Conservation (phyloP, 2,113 vertebrate species). For the Euleptes europaea region DNA sequence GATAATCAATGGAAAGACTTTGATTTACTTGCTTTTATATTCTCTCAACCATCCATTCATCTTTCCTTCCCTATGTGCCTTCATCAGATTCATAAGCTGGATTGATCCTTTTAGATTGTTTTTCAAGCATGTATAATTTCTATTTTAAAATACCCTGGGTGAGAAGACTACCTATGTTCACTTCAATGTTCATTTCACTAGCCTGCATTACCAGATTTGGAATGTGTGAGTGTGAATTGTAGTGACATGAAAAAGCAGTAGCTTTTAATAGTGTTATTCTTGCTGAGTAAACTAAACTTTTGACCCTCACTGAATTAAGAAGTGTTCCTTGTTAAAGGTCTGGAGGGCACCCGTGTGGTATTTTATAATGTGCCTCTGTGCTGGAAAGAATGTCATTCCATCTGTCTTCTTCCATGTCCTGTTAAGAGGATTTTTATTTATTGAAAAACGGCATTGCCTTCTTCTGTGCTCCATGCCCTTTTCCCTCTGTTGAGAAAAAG, state of each 20-base stretch:
- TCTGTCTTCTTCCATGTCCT: conserved; percentile 40
- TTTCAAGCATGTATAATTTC: conserved; percentile 62
- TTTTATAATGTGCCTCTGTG: conserved; percentile 38
- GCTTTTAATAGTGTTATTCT: conserved; percentile 72
- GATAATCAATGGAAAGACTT: conserved; percentile 47
- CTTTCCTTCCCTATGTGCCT: conserved; percentile 48
- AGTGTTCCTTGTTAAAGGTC: conserved; percentile 47
- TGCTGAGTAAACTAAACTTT: conserved; percentile 75
- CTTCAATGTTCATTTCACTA: conserved; percentile 28
- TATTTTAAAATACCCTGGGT: conserved; percentile 59
- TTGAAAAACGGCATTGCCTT: conserved; percentile 24
- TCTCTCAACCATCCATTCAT: conserved; percentile 22
- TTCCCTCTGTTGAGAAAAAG: not conserved
- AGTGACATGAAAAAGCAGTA: conserved; percentile 64
- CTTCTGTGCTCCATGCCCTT: not conserved
- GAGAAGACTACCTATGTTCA: conserved; percentile 27
- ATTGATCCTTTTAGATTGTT: conserved; percentile 52
- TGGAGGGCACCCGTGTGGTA: conserved; percentile 45
- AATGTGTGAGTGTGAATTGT: conserved; percentile 63
- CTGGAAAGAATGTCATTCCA: conserved; percentile 50
- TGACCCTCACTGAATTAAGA: conserved; percentile 68
- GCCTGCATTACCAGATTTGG: conserved; percentile 50
- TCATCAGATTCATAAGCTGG: conserved; percentile 35
- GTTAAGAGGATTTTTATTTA: conserved; percentile 44
- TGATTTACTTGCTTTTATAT: conserved; percentile 43